These are phyloP conservation scores for Conopomorpha cramerella DNA, from an alignment of 1,140 invertebrate genomes.

Conservation along the genomic window DNA sequence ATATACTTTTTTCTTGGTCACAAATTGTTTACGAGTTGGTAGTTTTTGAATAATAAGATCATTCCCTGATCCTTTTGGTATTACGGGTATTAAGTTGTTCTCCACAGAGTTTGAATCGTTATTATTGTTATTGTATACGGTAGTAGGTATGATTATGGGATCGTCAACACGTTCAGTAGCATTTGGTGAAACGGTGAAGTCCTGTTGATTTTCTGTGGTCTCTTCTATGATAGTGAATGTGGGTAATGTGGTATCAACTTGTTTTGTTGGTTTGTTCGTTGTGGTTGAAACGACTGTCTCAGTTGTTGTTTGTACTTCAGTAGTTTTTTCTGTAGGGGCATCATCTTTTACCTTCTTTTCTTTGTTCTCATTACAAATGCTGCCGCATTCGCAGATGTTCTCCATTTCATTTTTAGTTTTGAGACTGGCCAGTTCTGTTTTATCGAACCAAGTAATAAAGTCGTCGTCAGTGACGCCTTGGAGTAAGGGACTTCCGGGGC, in stretches of 20 bases:
- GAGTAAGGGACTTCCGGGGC: slow-evolving; percentile 59
- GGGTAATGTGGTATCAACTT: not conserved
- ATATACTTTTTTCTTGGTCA: slow-evolving; percentile 21
- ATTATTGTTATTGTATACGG: slow-evolving; percentile 15
- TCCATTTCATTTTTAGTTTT: slow-evolving; percentile 42
- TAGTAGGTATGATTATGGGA: slow-evolving; percentile 27
- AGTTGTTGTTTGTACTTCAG: not conserved
- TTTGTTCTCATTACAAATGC: slow-evolving; percentile 48
- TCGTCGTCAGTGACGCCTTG: slow-evolving; percentile 66
- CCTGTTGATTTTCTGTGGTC: slow-evolving; percentile 3
- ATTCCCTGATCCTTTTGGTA: slow-evolving; percentile 15
- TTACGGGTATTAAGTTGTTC: slow-evolving; percentile 24
- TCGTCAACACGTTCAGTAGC: slow-evolving; percentile 9
- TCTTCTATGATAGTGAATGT: slow-evolving; percentile 1
- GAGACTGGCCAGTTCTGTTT: slow-evolving; percentile 48
- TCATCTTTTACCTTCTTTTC: slow-evolving; percentile 23
- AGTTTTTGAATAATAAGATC: slow-evolving; percentile 35
- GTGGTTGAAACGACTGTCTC: not conserved
- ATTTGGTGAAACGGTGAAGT: too few relatives aligned
- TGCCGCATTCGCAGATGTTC: slow-evolving; percentile 56
- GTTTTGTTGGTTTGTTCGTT: not conserved
- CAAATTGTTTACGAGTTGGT: slow-evolving; percentile 11
- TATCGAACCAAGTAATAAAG: slow-evolving; percentile 68
- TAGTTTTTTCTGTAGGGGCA: slow-evolving; percentile 5
- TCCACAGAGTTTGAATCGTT: slow-evolving; percentile 16